A percentile compares a stretch with the other conserved stretches of the same genome.
These are phyloP conservation scores for Cyclura pinguis DNA, from an alignment of 2,797 vertebrate genomes.

Conservation along the genomic window DNA sequence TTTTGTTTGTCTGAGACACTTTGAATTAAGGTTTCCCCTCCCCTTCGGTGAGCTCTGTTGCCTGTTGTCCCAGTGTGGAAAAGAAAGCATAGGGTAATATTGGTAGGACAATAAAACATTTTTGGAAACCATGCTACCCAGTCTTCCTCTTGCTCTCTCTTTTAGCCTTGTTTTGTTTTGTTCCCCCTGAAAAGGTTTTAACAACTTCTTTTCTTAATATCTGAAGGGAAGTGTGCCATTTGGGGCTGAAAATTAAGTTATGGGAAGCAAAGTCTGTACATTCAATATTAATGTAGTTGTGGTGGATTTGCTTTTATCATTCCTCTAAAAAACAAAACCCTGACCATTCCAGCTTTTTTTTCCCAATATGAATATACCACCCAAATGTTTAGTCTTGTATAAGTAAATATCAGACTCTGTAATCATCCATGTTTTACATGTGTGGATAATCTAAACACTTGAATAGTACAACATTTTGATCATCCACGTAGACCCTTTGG, in stretches of 20 bases:
- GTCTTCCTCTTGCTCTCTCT: not conserved
- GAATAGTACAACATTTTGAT: conserved; percentile 20
- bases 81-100: not conserved
- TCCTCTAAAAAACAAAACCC: not conserved
- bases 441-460: conserved; percentile 37
- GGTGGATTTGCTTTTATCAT: not conserved
- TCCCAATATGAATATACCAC: conserved; percentile 41
- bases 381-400: conserved; percentile 42
- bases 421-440: conserved; percentile 37
- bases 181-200: not conserved
- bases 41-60: too few relatives aligned
- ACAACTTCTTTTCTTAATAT: not conserved
- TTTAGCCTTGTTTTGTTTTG: too few relatives aligned
- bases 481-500: conserved; percentile 24
- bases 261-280: conserved; percentile 33
- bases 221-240: not conserved
- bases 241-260: not conserved
- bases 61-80: not conserved
- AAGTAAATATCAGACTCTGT: conserved; percentile 23
- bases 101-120: not conserved
- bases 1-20: not conserved
- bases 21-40: not conserved
- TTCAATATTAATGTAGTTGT: conserved; percentile 31
- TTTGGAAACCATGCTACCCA: not conserved
- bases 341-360: not conserved